Percentiles rank a stretch among this genome's conserved stretches.
phyloP scores from a whole-genome alignment of 2,888 invertebrate species.

The Oxycera nigricornis region DNA sequence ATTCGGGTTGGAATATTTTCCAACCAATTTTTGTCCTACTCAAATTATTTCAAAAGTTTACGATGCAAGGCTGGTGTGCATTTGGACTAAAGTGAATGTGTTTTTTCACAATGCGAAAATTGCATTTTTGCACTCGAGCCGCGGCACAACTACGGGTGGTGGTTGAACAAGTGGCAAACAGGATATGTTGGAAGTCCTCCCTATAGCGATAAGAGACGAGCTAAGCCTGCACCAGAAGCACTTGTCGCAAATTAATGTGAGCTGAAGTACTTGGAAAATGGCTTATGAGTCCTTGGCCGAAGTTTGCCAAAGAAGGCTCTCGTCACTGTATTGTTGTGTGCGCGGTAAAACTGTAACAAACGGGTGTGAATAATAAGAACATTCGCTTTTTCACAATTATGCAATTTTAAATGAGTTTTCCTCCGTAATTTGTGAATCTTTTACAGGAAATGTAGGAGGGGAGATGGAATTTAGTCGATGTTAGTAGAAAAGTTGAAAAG shows the following conservation, averaged over 20 bases:
- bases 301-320: neutral
- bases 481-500: too few relatives aligned
- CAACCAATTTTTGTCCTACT: neutral
- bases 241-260: slow-evolving; percentile 29
- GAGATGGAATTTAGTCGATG: too few relatives aligned
- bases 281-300: slow-evolving; percentile 30
- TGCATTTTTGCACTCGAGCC: slow-evolving; percentile 15
- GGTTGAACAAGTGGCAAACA: neutral
- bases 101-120: slow-evolving; percentile 4
- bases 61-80: neutral
- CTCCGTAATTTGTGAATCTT: slow-evolving; percentile 7
- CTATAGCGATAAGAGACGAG: slow-evolving; percentile 20
- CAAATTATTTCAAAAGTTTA: slow-evolving; percentile 4
- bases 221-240: neutral
- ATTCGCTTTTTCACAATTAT: slow-evolving; percentile 48
- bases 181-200: neutral
- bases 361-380: slow-evolving; percentile 45
- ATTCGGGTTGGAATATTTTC: neutral
- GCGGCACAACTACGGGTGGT: neutral
- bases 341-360: slow-evolving; percentile 24
- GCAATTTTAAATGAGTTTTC: slow-evolving; percentile 44
- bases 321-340: neutral
- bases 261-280: slow-evolving; percentile 35
- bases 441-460: too few relatives aligned
- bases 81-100: neutral